A percentile compares a stretch with the other conserved stretches of the same genome.
Evolutionary conservation across 1,140 invertebrate genomes (phyloP).

Genomic region (Brachystomella parvula): DNA sequence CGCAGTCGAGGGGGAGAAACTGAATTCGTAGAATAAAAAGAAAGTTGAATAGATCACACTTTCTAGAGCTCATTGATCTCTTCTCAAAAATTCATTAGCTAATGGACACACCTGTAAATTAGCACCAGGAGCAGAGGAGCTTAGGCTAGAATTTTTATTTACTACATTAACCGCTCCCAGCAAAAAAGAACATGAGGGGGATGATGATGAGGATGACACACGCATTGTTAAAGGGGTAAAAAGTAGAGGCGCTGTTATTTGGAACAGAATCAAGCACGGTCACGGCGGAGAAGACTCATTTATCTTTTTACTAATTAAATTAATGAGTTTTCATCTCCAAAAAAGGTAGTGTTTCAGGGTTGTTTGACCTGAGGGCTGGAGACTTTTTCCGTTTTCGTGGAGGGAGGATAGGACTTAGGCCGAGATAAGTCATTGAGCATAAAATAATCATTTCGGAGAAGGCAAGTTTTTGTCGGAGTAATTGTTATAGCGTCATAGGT

Average conservation of each 20-base stretch:
- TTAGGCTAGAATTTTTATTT: constrained; percentile 17
- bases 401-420: background rate
- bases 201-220: background rate
- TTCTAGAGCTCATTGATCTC: too few species aligned
- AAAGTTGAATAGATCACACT: too few species aligned
- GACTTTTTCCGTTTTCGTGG: too few species aligned
- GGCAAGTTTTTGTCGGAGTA: too few species aligned
- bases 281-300: too few species aligned
- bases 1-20: constrained; percentile 4
- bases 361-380: too few species aligned
- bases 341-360: background rate
- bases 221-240: background rate
- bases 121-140: background rate
- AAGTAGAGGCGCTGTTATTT: background rate
- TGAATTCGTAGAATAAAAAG: too few species aligned
- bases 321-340: background rate
- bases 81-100: background rate
- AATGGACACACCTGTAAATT: constrained; percentile 8
- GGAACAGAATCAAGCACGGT: too few species aligned
- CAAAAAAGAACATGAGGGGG: too few species aligned
- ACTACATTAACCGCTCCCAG: too few species aligned
- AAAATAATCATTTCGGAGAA: background rate
- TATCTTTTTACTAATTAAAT: background rate
- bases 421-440: background rate
- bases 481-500: too few species aligned